Base-by-base conservation (phyloP, 2,113 vertebrate species). In the Tragelaphus buxtoni region DNA sequence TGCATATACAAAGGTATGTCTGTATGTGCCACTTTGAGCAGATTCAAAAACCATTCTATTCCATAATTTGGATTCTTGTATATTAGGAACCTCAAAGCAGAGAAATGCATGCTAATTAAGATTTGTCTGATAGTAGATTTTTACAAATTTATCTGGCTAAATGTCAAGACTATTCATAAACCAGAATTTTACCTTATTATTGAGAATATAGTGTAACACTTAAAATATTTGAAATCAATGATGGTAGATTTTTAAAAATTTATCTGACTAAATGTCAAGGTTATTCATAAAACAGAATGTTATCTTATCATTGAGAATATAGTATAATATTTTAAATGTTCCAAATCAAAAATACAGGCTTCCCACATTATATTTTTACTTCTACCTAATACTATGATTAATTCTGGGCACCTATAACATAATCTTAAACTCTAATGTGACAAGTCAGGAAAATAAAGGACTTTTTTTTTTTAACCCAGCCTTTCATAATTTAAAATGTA, bases 401-500 rank as follows among this genome's bases (percentile, higher is more conserved):
- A 98, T 96, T 98, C 94, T 93, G 90, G 90, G 81, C 74, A 91
- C 90, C 97, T 95, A 81, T 61, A 98, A 94, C 58, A 96, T 97
- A 95, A 97, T 98, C 96, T 96, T 95, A 93, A 96, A 95, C 97
- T 97, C 91, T 96, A 97, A 96, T 96, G 84, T 95, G 97, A 96
- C 97, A 95, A 97, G 81, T 92, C 96, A 96, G 97, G 98, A 97
- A 98, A 98, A 98, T 98, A 97, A 97, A 95, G 88, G 92, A 72
- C 81, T 91, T 90, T 93, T 96, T 84, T 90, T 88, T 88, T 95
- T 96, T 96, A 96, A 96, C 97, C 49, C 82, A 96, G 93, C 0
- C 97, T 98, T 98, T 98, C 97, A 98, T 98, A 98, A 98, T 98
- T 98, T 98, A 98, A 98, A 98, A 98, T 96, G 91, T 98, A 98